phyloP scores from a whole-genome alignment of 1,140 invertebrate species.

The Drosophila persimilis region DNA sequence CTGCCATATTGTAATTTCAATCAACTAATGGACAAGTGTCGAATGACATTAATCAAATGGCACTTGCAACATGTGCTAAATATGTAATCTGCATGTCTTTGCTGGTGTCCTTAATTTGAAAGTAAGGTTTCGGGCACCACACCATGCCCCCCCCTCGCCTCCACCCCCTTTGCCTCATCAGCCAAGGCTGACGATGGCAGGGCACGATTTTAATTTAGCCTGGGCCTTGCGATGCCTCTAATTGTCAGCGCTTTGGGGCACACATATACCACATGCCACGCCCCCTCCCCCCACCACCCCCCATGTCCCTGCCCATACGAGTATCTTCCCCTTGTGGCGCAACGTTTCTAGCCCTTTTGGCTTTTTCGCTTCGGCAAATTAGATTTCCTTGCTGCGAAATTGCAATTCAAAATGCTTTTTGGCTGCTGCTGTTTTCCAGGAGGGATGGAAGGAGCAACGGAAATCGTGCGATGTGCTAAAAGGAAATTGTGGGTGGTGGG shows the following conservation, averaged over 20 bases:
- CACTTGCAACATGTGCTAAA: slow-evolving; percentile 14
- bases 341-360: slow-evolving; percentile 11
- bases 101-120: slow-evolving; percentile 34
- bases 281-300: too few relatives aligned
- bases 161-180: slow-evolving; percentile 27
- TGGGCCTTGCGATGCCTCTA: slow-evolving; percentile 36
- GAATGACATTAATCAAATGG: slow-evolving; percentile 13
- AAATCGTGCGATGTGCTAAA: slow-evolving; percentile 13
- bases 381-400: slow-evolving; percentile 58
- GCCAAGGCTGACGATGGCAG: too few relatives aligned
- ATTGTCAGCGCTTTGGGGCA: slow-evolving; percentile 47
- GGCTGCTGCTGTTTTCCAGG: neutral
- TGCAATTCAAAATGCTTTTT: slow-evolving; percentile 52
- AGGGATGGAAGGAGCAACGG: slow-evolving; percentile 1
- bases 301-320: too few relatives aligned
- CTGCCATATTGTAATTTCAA: too few relatives aligned
- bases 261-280: neutral
- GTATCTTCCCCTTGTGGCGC: neutral
- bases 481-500: neutral
- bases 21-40: slow-evolving; percentile 31
- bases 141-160: too few relatives aligned
- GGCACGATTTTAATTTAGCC: slow-evolving; percentile 53
- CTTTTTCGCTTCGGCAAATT: slow-evolving; percentile 49
- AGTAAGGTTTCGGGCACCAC: neutral
- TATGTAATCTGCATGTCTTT: slow-evolving; percentile 13